Base-by-base conservation (phyloP, 2,797 vertebrate species). In the Distichodus sexfasciatus region DNA sequence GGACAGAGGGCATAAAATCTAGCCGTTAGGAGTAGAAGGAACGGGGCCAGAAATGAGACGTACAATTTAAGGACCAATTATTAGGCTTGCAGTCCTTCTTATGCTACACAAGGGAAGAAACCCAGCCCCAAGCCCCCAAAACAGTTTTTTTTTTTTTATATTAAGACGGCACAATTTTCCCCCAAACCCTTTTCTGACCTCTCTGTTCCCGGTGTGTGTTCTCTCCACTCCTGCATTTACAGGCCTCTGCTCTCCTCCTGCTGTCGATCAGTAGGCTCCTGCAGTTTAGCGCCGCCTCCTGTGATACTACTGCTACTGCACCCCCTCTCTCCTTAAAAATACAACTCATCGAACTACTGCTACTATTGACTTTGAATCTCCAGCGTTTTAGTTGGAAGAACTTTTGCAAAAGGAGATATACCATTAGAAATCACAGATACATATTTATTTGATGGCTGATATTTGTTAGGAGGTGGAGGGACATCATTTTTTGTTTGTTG, bases 311-410 rank as follows among this genome's bases (percentile, higher is more conserved):
- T 92, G 87, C 90, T 90, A 87, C 83, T 88, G 87, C 88, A 83
- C 71, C 86, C 82, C 82, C 84, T 82, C 83, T 82, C 83, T 85
- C 88, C 87, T 86, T 88, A 86, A 86, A 90, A 88, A 87, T 84
- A 69, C 61, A 75, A 69, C 62, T 77, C 77, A 77, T 53, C 66
- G 77, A 87, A 88, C 88, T 89, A 88, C 90, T 92, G 87, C 88
- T 90, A 87, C 88, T 80, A 71, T 83, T 71, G 68, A 83, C 84
- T 77, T 79, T 76, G 79, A 71, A 72, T 68, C 77, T 91, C 91
- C 91, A 93, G 77, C 89, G 90, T 93, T 93, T 88, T 92, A 93
- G 91, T 90, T 93, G 91, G 91, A 91, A 65, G 57, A 62, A 69
- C 43, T 66, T 53, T 46, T 77, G 62, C 71, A 81, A 80, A 77